A percentile compares a stretch with the other conserved stretches of the same genome.
Evolutionary conservation across 2,888 invertebrate species (phyloP).

Genomic region (Cetonia aurata): DNA sequence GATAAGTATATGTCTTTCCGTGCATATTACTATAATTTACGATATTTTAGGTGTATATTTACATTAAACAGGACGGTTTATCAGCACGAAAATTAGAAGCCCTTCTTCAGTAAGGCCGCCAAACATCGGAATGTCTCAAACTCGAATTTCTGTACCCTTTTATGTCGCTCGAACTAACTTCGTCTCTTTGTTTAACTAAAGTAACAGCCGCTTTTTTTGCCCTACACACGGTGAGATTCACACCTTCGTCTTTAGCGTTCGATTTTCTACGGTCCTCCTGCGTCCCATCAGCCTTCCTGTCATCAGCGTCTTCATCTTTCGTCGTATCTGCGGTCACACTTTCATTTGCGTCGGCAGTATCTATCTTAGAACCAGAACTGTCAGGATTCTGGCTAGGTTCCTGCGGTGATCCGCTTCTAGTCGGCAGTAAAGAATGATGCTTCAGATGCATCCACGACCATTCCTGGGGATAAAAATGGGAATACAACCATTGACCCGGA

Average conservation of each 20-base stretch:
- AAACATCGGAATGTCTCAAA: constrained; percentile 76
- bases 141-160: constrained; percentile 65
- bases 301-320: constrained; percentile 37
- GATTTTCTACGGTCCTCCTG: constrained; percentile 34
- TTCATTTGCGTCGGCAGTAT: constrained; percentile 55
- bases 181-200: constrained; percentile 63
- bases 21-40: too few species aligned
- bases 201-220: constrained; percentile 63
- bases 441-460: constrained; percentile 75
- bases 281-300: constrained; percentile 23
- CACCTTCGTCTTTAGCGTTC: constrained; percentile 57
- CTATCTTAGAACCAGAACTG: constrained; percentile 55
- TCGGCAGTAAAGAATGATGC: constrained; percentile 54
- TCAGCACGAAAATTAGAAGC: constrained; percentile 12
- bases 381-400: constrained; percentile 55
- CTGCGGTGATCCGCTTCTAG: constrained; percentile 55
- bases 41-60: too few species aligned
- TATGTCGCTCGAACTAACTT: constrained; percentile 64
- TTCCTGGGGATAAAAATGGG: constrained; percentile 81
- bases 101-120: constrained; percentile 78
- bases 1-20: too few species aligned
- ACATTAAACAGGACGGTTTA: constrained; percentile 25
- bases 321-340: constrained; percentile 35
- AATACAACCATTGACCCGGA: constrained; percentile 83
- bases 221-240: constrained; percentile 62